Percentiles rank a stretch among this genome's conserved stretches.
Conservation (phyloP, 2,113 vertebrate genomes). For the Urocynchramus pylzowi region DNA sequence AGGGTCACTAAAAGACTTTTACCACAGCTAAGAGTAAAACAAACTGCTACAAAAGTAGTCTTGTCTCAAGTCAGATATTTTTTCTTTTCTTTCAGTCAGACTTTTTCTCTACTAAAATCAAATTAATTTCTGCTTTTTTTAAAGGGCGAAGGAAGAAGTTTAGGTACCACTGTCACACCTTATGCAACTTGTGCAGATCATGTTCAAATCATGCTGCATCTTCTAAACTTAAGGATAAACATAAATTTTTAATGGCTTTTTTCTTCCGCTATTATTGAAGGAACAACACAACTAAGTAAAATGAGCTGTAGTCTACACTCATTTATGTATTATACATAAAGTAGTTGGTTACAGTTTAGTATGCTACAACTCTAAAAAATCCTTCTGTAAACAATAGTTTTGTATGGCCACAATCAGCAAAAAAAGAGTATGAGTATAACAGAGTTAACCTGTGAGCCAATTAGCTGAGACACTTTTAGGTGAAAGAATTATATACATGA, state of each 20-base stretch:
- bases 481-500: neutral
- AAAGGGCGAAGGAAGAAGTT: neutral
- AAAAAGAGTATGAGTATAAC: neutral
- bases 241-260: neutral
- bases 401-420: neutral
- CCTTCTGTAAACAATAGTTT: neutral
- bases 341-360: neutral
- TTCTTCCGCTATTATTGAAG: neutral
- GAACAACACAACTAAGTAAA: neutral
- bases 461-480: neutral
- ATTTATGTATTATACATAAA: slow-evolving; percentile 10
- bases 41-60: neutral
- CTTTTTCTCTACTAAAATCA: neutral
- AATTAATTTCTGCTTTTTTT: neutral
- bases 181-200: neutral
- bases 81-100: neutral
- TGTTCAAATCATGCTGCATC: neutral
- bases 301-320: neutral
- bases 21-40: neutral
- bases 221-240: neutral
- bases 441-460: neutral
- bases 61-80: neutral
- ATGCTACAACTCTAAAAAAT: neutral
- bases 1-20: neutral
- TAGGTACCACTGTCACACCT: neutral